Conservation (phyloP, 2,888 invertebrate genomes). For the Ophion ellenae region DNA sequence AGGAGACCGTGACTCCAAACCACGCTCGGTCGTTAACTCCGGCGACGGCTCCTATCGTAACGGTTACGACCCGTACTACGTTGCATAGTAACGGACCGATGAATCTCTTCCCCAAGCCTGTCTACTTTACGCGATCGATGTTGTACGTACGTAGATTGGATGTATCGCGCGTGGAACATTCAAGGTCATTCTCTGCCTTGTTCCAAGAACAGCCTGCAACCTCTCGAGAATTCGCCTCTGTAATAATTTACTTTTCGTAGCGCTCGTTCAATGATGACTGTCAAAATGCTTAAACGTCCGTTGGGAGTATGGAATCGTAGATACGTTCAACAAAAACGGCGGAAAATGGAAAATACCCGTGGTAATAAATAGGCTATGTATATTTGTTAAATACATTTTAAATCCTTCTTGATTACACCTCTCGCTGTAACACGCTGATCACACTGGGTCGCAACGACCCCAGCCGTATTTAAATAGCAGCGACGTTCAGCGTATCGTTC, state of each 20-base stretch:
- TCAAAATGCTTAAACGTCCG: neutral
- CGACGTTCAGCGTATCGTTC: too few relatives aligned
- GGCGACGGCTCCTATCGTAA: neutral
- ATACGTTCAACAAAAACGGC: neutral
- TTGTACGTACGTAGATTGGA: neutral
- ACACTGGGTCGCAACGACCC: too few relatives aligned
- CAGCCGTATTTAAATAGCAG: too few relatives aligned
- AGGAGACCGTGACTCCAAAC: neutral
- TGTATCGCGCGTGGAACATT: neutral
- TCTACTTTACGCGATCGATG: conserved; percentile 2
- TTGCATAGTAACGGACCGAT: neutral
- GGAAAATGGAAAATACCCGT: too few relatives aligned
- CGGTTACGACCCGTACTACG: neutral
- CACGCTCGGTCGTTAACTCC: conserved; percentile 1
- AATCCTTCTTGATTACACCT: too few relatives aligned
- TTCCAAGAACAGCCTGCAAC: neutral
- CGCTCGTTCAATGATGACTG: neutral
- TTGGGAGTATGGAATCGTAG: neutral
- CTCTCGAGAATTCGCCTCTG: neutral
- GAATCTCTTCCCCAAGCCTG: neutral
- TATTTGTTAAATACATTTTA: too few relatives aligned
- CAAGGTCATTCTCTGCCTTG: neutral
- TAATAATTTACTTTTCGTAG: neutral
- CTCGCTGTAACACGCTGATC: too few relatives aligned
- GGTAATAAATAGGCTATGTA: too few relatives aligned